Conservation (phyloP, 2,888 invertebrate genomes). For the Apamea epomidion region DNA sequence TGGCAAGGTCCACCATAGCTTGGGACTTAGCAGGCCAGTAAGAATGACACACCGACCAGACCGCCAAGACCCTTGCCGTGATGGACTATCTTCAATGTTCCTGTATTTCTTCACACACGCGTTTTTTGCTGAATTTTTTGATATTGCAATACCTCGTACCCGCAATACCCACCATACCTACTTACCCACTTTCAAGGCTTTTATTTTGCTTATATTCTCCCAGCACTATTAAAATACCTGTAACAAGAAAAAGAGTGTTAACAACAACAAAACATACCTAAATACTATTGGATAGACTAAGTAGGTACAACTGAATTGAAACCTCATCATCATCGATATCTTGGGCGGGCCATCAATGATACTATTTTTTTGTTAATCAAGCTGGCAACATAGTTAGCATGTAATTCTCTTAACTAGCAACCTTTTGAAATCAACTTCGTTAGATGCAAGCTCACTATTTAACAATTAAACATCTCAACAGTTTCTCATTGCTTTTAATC, state of each 20-base stretch:
- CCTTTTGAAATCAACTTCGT: slow-evolving; percentile 20
- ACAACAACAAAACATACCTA: not conserved
- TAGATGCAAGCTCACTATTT: not conserved
- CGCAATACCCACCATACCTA: not conserved
- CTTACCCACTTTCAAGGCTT: not conserved
- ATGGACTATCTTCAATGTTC: slow-evolving; percentile 55
- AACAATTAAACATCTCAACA: slow-evolving; percentile 17
- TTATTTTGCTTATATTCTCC: not conserved
- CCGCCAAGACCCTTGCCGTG: slow-evolving; percentile 93
- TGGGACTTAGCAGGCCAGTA: slow-evolving; percentile 97
- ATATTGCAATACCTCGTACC: not conserved
- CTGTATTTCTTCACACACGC: not conserved
- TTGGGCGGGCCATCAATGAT: not conserved
- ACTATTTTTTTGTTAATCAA: not conserved
- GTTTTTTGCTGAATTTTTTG: not conserved
- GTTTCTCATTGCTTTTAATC: slow-evolving; percentile 29
- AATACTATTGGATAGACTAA: not conserved
- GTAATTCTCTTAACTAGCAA: slow-evolving; percentile 45
- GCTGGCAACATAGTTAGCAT: slow-evolving; percentile 9
- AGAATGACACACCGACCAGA: slow-evolving; percentile 90
- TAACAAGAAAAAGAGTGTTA: slow-evolving; percentile 19
- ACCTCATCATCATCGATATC: slow-evolving; percentile 6
- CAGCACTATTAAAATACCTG: slow-evolving; percentile 6
- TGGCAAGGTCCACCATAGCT: slow-evolving; percentile 88
- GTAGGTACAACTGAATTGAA: not conserved